phyloP scores from a whole-genome alignment of 1,140 invertebrate species.

The Cyclargus thomasi region DNA sequence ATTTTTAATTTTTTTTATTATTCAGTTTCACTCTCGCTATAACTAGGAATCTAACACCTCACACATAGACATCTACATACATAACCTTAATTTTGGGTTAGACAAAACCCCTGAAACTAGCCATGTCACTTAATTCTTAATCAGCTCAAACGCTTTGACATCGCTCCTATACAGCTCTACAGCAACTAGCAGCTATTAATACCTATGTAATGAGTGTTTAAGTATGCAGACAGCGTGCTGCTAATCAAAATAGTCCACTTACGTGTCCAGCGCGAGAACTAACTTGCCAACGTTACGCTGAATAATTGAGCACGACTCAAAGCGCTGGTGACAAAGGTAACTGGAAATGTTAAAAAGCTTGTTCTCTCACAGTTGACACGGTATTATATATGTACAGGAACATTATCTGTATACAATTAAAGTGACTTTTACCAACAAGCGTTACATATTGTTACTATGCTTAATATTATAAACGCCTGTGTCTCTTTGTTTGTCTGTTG shows the following conservation, averaged over 20 bases:
- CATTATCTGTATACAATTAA: too few relatives aligned
- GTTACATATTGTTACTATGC: too few relatives aligned
- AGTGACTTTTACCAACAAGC: too few relatives aligned
- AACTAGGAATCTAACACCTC: too few relatives aligned
- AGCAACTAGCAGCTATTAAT: not conserved
- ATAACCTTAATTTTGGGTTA: too few relatives aligned
- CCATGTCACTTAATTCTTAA: not conserved
- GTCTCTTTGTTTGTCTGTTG: too few relatives aligned
- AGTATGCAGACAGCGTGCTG: conserved; percentile 2
- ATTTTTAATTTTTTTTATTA: too few relatives aligned
- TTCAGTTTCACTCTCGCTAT: too few relatives aligned
- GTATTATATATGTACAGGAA: not conserved
- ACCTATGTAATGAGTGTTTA: not conserved
- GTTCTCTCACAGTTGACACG: not conserved
- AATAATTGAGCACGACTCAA: not conserved
- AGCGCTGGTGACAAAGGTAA: not conserved
- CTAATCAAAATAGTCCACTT: conserved; percentile 3
- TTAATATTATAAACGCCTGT: too few relatives aligned
- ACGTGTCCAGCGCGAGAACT: not conserved
- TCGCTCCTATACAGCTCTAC: not conserved
- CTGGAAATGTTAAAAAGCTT: not conserved
- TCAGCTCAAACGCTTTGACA: not conserved
- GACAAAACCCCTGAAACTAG: not conserved
- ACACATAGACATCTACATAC: too few relatives aligned
- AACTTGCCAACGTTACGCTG: not conserved